Evolutionary conservation across 2,888 invertebrate genomes (phyloP), one percentile per base, ranked within the genome.

Genomic region (Nymphalis urticae): DNA sequence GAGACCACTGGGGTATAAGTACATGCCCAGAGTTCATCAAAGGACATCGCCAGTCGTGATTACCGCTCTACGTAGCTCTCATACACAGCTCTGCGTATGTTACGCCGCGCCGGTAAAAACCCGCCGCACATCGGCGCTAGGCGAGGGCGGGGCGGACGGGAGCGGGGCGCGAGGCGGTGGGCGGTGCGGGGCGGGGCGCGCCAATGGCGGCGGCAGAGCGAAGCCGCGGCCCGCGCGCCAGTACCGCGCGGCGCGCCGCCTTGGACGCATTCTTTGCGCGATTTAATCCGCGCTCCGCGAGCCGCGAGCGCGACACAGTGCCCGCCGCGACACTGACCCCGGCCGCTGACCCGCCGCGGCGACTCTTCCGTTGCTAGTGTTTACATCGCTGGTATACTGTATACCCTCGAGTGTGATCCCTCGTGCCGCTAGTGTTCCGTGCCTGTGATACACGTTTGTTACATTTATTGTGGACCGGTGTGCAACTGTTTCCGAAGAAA

Each of bases 161-260:
- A 6, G 47, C 32, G 58, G 13, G 32, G 54, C 24, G 59, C 36
- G 24, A 27, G 48, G 54, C 48, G 66, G 19, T 19, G 53, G 51
- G 61, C 48, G 50, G 7, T 17, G 24, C 47, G 63, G 56, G 66
- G 68, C 65, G 66, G 60, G 66, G 70, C 63, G 62, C 60, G 62
- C 65, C 65, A 67, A 72, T 69, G 73, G 66, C 71, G 67, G 72
- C 71, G 71, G 69, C 54, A 48, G 61, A 42, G 50, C 62, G 48
- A 16, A 7, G 27, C 21, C 17, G 42, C 54, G 54, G 61, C 16
- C 51, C 36, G 60, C 59, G 64, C 27, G 76, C 66, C 85, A 85
- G 86, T 85, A 76, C 70, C 80, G 83, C 82, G 84, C 82, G 79
- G 81, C 83, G 80, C 83, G 85, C 81, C 82, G 82, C 72, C 68